Conservation (phyloP, 2,888 invertebrate species). For the Drosophila niveifrons region DNA sequence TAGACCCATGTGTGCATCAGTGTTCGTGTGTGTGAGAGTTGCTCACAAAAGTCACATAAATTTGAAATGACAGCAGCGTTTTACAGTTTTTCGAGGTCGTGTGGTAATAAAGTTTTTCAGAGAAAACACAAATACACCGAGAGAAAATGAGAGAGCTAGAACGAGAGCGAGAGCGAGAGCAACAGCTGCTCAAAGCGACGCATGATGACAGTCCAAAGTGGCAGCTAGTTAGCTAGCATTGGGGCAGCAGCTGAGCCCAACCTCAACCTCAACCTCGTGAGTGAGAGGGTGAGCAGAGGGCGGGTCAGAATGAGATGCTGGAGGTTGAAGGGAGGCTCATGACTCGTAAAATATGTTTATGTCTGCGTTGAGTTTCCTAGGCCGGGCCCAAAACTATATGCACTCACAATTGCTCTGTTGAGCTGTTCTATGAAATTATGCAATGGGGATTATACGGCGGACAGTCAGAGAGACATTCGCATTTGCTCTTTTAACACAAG, state of each 20-base stretch:
- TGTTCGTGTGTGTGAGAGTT: constrained; percentile 36
- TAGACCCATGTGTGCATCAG: constrained; percentile 25
- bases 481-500: not conserved
- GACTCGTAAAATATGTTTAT: constrained; percentile 66
- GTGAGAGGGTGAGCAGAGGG: not conserved
- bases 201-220: constrained; percentile 63
- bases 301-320: not conserved
- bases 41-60: constrained; percentile 79
- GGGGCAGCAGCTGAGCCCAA: constrained; percentile 40
- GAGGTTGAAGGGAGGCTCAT: constrained; percentile 11
- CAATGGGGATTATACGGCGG: constrained; percentile 60
- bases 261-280: not conserved
- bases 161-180: constrained; percentile 17
- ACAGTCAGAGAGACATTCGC: not conserved
- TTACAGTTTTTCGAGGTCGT: constrained; percentile 78
- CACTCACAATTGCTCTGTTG: constrained; percentile 58
- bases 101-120: constrained; percentile 67
- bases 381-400: constrained; percentile 31
- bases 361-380: constrained; percentile 45
- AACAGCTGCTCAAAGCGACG: constrained; percentile 58
- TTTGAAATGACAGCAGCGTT: constrained; percentile 77
- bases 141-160: constrained; percentile 22
- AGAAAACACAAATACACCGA: constrained; percentile 25
- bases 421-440: constrained; percentile 62
- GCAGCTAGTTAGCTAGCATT: constrained; percentile 53